phyloP scores from a whole-genome alignment of 2,113 vertebrate species.

The Ailuropoda melanoleuca region DNA sequence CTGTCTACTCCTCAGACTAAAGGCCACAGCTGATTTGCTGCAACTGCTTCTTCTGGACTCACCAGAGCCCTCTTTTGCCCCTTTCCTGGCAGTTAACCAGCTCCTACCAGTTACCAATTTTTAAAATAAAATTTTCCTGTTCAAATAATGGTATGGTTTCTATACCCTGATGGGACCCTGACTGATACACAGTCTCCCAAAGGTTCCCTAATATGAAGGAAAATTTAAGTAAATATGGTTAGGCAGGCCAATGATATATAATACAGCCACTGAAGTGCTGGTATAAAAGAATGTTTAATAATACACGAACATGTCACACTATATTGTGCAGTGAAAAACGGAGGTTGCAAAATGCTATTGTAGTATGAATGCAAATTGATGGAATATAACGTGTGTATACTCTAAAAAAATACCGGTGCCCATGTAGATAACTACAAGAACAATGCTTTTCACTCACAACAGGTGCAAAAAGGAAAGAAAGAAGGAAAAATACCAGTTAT shows the following conservation, averaged over 20 bases:
- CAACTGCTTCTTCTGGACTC: neutral
- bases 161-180: neutral
- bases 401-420: neutral
- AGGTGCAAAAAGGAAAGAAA: neutral
- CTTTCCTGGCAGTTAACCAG: neutral
- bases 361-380: neutral
- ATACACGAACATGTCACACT: neutral
- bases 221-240: neutral
- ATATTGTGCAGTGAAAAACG: neutral
- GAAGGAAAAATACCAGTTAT: neutral
- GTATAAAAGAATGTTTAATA: neutral
- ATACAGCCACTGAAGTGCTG: too few relatives aligned
- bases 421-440: fast-evolving
- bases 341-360: neutral
- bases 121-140: neutral
- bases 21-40: neutral
- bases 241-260: neutral
- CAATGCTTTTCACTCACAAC: neutral
- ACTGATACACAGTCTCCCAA: neutral
- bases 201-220: neutral
- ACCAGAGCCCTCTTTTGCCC: neutral
- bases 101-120: neutral
- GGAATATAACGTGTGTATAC: neutral
- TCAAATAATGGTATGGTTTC: neutral
- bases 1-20: neutral